Percentiles rank a stretch among this genome's conserved stretches.
Evolutionary conservation across 30 jellyfish, hydroid and myxozoan genomes (phyloP).

Genomic region (Hydra vulgaris): DNA sequence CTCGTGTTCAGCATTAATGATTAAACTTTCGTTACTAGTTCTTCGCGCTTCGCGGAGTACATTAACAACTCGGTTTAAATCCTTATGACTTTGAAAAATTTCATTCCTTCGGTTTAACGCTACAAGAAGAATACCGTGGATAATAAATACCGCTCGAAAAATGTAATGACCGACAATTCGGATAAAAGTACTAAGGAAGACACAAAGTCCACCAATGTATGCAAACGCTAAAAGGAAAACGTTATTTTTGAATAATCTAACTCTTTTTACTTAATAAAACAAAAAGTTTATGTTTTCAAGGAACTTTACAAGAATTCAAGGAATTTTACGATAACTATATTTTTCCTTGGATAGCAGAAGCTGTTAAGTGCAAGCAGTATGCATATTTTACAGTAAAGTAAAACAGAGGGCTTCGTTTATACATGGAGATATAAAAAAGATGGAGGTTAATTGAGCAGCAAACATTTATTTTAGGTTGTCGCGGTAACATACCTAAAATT

Average conservation of each 20-base stretch:
- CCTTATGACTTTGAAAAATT: constrained; percentile 8
- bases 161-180: constrained; percentile 64
- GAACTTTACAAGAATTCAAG: too few relatives aligned
- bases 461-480: too few relatives aligned
- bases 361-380: too few relatives aligned
- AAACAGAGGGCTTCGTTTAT: too few relatives aligned
- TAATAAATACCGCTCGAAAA: constrained; percentile 39
- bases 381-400: too few relatives aligned
- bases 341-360: too few relatives aligned
- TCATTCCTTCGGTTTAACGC: constrained; percentile 37
- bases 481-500: too few relatives aligned
- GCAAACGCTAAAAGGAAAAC: constrained; percentile 57
- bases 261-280: too few relatives aligned
- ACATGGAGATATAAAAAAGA: too few relatives aligned
- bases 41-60: constrained; percentile 17
- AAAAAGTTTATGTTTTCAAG: too few relatives aligned
- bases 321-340: too few relatives aligned
- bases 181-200: constrained; percentile 70
- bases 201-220: constrained; percentile 91
- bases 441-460: too few relatives aligned
- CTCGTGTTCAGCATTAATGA: not conserved
- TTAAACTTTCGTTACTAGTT: not conserved
- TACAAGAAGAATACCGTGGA: constrained; percentile 6
- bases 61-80: constrained; percentile 6
- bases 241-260: not conserved